A percentile compares a stretch with the other conserved stretches of the same genome.
Evolutionary conservation across 2,888 invertebrate genomes (phyloP).

Genomic region (Xestoiulus laeticollis): DNA sequence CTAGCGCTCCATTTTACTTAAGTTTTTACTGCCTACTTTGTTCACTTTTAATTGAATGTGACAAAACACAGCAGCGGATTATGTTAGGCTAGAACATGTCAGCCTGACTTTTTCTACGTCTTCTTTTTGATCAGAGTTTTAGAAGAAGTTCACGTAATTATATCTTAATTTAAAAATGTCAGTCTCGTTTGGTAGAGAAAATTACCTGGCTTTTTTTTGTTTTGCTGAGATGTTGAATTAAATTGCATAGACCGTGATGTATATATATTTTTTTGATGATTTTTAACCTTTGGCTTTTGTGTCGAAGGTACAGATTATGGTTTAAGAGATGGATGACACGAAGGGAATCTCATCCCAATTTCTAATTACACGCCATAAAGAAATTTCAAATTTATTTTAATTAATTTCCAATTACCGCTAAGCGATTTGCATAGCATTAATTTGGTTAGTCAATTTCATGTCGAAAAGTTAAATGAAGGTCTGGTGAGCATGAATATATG

Average conservation of each 20-base stretch:
- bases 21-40: conserved; percentile 16
- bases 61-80: conserved; percentile 24
- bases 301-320: not conserved
- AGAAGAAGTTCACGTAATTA: not conserved
- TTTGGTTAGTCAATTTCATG: not conserved
- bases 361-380: not conserved
- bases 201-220: conserved; percentile 8
- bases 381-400: conserved; percentile 32
- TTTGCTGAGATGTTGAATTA: not conserved
- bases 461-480: not conserved
- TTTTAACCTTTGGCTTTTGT: not conserved
- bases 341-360: not conserved
- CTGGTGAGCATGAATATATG: too few relatives aligned
- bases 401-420: conserved; percentile 10
- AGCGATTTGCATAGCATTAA: not conserved
- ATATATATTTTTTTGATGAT: not conserved
- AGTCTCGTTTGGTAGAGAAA: not conserved
- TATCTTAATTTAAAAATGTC: conserved; percentile 16
- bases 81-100: not conserved
- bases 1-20: not conserved
- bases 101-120: not conserved
- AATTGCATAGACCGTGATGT: not conserved
- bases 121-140: not conserved
- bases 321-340: not conserved
- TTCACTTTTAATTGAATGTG: conserved; percentile 39